Base-by-base conservation (phyloP, 2,888 invertebrate genomes). In the Harpalus rufipes region DNA sequence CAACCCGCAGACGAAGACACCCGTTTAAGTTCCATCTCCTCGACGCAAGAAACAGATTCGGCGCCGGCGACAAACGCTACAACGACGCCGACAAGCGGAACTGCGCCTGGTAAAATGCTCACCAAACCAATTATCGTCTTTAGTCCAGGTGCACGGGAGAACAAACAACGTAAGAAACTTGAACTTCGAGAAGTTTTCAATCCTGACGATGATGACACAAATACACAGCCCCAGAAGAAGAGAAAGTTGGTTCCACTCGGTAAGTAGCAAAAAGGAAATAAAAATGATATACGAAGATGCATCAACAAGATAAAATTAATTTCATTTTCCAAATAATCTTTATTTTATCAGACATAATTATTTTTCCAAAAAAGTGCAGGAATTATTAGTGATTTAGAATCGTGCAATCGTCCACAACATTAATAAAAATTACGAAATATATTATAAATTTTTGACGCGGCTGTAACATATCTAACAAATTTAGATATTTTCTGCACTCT, bases 141-240 rank as follows among this genome's bases (percentile, higher is more conserved):
- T 81, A 89, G 90, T 21, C 90, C 93, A 86, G 92, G 92, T 85
- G 90, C 92, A 85, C 90, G 90, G 84, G 90, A 89, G 86, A 89
- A 90, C 84, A 85, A 85, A 41, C 84, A 95, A 87, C 88, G 90
- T 88, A 96, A 95, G 91, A 96, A 96, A 90, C 92, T 96, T 86
- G 96, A 96, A 87, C 94, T 97, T 0, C 95, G 96, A 87, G 96
- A 96, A 89, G 96, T 97, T 3, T 97, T 97, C 89, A 97, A 96
- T 91, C 96, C 95, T 85, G 97, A 97, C 87, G 97, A 97, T 87
- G 96, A 96, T 87, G 95, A 95, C 85, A 92, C 90, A 85, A 90
- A 89, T 85, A 90, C 91, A 76, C 91, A 91, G 85, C 89, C 90
- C 51, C 91, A 92, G 83, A 96, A 95, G 90, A 96, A 95, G 91